Evolutionary conservation across 2,113 vertebrate species (phyloP).

Genomic region (Sisor rabdophorus): DNA sequence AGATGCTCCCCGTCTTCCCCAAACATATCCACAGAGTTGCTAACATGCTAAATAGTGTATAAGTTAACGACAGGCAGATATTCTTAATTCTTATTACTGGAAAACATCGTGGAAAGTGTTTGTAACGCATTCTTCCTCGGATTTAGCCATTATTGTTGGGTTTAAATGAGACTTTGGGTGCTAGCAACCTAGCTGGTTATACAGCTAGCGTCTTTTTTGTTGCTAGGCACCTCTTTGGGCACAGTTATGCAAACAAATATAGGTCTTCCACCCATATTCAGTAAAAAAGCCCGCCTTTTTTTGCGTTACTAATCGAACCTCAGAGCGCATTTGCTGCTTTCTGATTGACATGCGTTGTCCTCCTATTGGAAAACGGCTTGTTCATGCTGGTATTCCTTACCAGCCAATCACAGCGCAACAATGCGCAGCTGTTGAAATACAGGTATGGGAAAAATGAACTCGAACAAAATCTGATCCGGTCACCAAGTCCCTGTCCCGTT

Average conservation of each 20-base stretch:
- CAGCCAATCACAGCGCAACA: not conserved
- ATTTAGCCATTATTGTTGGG: not conserved
- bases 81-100: not conserved
- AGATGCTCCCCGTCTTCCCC: not conserved
- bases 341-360: not conserved
- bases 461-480: no score
- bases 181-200: not conserved
- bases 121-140: not conserved
- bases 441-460: not conserved
- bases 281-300: slow-evolving; percentile 13
- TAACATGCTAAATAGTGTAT: not conserved
- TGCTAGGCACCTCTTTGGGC: slow-evolving; percentile 56
- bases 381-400: not conserved
- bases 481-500: no score
- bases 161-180: not conserved
- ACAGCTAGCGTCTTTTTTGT: slow-evolving; percentile 52
- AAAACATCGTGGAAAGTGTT: not conserved
- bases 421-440: not conserved
- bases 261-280: not conserved
- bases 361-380: not conserved
- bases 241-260: slow-evolving; percentile 43
- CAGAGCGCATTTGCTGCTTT: not conserved
- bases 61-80: not conserved
- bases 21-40: not conserved
- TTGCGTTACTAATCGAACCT: fast-evolving